phyloP scores from a whole-genome alignment of 2,113 vertebrate species.

The Myrmophylax atrothorax region DNA sequence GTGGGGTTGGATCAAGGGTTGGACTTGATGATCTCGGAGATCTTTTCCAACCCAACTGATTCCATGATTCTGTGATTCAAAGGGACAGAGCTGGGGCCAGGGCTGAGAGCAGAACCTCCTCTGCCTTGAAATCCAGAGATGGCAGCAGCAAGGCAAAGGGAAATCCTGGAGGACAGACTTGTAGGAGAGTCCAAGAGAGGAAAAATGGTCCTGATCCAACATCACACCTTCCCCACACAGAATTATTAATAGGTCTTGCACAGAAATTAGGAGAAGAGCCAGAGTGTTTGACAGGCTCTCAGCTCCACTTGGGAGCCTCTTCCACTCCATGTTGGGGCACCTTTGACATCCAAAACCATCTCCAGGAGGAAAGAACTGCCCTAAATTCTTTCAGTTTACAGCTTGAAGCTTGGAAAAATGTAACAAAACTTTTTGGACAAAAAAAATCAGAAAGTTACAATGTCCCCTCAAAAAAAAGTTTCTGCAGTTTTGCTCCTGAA shows the following conservation, averaged over 20 bases:
- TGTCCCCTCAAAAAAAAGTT: background rate
- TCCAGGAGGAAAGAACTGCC: background rate
- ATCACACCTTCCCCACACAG: background rate
- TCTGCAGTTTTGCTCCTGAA: constrained; percentile 28
- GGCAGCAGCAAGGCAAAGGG: background rate
- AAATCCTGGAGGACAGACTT: background rate
- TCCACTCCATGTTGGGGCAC: background rate
- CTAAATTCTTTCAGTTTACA: background rate
- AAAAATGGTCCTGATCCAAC: background rate
- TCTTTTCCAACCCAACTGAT: too few species aligned
- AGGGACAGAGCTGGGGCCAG: background rate
- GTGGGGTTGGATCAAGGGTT: too few species aligned
- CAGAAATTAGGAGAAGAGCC: background rate
- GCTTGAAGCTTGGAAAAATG: background rate
- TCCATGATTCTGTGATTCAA: background rate
- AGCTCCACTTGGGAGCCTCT: background rate
- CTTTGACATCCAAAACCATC: background rate
- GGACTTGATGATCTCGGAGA: too few species aligned
- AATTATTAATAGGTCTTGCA: background rate
- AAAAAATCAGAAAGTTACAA: background rate
- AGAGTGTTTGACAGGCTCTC: accelerated
- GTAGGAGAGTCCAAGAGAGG: background rate
- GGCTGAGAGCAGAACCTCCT: background rate
- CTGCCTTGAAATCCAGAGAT: background rate
- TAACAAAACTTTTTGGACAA: background rate